These are phyloP conservation scores for Sabatieria punctata DNA, from an alignment of 2,888 invertebrate species.

Conservation along the genomic window DNA sequence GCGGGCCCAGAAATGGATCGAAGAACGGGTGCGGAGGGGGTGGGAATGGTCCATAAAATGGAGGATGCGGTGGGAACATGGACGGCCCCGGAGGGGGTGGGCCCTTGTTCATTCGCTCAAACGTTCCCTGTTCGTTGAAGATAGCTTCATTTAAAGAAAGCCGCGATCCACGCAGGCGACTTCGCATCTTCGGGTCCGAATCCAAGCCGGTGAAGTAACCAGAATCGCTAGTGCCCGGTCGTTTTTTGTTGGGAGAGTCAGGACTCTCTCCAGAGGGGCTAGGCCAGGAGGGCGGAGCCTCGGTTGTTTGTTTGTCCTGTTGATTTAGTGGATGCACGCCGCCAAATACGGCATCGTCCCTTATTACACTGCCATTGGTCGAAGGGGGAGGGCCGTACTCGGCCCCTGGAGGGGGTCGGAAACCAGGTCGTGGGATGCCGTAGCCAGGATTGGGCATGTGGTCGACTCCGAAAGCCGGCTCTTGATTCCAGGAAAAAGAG, in stretches of 20 bases:
- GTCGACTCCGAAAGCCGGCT: no score
- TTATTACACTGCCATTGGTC: not conserved
- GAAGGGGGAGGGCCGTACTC: no score
- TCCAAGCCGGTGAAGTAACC: slow-evolving; percentile 1
- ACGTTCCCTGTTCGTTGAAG: not conserved
- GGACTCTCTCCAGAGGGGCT: not conserved
- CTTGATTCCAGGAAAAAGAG: no score
- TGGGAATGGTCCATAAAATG: not conserved
- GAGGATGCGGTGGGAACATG: not conserved
- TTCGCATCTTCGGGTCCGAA: not conserved
- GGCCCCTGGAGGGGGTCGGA: no score
- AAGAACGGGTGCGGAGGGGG: not conserved
- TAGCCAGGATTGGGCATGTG: no score
- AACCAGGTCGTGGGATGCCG: no score
- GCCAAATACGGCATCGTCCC: not conserved
- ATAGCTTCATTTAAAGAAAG: not conserved
- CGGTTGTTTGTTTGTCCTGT: no score
- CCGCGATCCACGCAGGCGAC: not conserved
- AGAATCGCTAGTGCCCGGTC: not conserved
- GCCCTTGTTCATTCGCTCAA: not conserved
- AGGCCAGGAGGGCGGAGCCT: not conserved
- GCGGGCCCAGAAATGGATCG: not conserved
- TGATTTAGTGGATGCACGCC: no score
- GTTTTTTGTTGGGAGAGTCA: not conserved
- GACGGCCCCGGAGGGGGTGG: not conserved